These are phyloP conservation scores for Leptarthrus brevirostris DNA, from an alignment of 2,888 invertebrate species.

Conservation along the genomic window DNA sequence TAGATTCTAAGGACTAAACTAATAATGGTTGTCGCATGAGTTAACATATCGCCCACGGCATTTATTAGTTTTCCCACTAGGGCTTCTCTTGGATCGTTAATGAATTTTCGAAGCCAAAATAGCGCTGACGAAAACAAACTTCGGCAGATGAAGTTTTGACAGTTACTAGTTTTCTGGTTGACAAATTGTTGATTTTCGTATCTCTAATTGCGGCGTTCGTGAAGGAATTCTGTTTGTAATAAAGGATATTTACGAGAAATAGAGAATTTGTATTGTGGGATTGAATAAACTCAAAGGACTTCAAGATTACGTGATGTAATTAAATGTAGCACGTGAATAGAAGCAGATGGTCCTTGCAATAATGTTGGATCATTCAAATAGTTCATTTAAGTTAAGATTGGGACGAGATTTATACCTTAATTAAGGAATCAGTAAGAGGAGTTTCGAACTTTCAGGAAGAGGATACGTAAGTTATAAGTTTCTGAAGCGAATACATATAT, in stretches of 20 bases:
- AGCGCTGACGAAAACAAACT: neutral
- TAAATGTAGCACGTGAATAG: too few relatives aligned
- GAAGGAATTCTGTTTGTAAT: neutral
- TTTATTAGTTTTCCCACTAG: too few relatives aligned
- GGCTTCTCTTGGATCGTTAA: neutral
- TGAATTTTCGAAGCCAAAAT: constrained; percentile 10
- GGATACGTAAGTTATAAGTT: too few relatives aligned
- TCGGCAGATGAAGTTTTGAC: constrained; percentile 21
- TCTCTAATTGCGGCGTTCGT: neutral
- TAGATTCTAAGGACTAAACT: constrained; percentile 3
- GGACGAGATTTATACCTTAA: too few relatives aligned
- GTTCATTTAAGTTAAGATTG: too few relatives aligned
- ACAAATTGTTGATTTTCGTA: constrained; percentile 6
- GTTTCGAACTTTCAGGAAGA: too few relatives aligned
- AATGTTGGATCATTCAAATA: too few relatives aligned
- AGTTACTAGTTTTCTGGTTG: neutral
- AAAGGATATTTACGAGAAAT: constrained; percentile 6
- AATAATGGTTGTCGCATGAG: constrained; percentile 1
- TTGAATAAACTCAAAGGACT: neutral
- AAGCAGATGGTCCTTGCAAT: too few relatives aligned
- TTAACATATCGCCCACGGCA: neutral
- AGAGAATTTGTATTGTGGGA: constrained; percentile 11
- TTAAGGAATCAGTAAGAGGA: too few relatives aligned
- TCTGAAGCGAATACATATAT: too few relatives aligned
- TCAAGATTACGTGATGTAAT: too few relatives aligned